A percentile compares a stretch with the other conserved stretches of the same genome.
Conservation (phyloP, 2,113 vertebrate species). For the Crotalus viridis region DNA sequence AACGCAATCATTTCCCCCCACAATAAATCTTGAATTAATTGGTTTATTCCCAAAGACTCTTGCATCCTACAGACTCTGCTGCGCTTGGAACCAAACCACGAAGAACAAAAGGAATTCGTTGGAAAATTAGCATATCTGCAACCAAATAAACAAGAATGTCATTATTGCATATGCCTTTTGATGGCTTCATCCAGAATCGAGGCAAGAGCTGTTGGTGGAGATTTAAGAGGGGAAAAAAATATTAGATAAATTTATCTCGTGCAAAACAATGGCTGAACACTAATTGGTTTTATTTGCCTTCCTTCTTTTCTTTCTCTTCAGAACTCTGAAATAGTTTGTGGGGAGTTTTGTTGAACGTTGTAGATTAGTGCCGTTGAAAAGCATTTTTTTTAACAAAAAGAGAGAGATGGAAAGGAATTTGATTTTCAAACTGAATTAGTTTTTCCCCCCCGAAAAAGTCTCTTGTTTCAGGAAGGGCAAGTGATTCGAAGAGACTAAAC, state of each 20-base stretch:
- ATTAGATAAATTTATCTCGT: not conserved
- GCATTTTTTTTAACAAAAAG: no score
- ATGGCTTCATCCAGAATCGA: rapidly evolving
- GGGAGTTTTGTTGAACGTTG: not conserved
- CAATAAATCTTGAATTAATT: not conserved
- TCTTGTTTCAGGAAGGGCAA: not conserved
- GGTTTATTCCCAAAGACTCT: not conserved
- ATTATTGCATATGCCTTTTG: not conserved
- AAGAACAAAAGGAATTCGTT: not conserved
- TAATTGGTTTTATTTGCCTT: not conserved
- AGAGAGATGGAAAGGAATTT: not conserved
- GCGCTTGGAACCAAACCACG: rapidly evolving
- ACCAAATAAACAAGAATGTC: not conserved
- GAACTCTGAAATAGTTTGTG: rapidly evolving
- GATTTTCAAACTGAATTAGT: not conserved
- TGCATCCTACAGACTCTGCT: not conserved
- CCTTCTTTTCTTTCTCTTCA: rapidly evolving
- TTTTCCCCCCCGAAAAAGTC: no score
- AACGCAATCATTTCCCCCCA: no score
- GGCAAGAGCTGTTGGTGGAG: rapidly evolving
- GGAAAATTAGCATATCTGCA: rapidly evolving
- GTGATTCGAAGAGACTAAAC: not conserved
- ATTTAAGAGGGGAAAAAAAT: not conserved
- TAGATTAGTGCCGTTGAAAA: not conserved
- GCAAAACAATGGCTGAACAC: not conserved